A percentile compares a stretch with the other conserved stretches of the same genome.
Conservation (phyloP, 2,888 invertebrate species). For the Volucella bombylans region DNA sequence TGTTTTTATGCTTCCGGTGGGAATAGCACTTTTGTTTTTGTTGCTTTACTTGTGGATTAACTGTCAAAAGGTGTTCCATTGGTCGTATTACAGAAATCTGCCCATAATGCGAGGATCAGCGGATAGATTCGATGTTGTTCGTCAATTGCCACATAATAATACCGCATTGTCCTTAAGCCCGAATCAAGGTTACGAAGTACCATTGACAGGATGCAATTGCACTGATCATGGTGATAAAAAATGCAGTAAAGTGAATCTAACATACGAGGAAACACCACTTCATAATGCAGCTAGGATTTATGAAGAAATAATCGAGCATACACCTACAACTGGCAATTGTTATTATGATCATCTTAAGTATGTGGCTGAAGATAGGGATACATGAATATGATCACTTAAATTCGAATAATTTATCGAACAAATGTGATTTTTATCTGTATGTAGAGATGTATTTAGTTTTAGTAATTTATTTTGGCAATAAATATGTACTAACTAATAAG, state of each 20-base stretch:
- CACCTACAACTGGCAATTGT: slow-evolving; percentile 54
- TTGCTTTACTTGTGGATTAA: slow-evolving; percentile 80
- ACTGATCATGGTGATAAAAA: slow-evolving; percentile 62
- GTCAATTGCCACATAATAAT: slow-evolving; percentile 72
- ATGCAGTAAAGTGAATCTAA: slow-evolving; percentile 77
- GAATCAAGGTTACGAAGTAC: slow-evolving; percentile 79
- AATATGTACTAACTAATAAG: no score
- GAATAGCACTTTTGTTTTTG: slow-evolving; percentile 80
- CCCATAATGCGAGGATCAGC: slow-evolving; percentile 74
- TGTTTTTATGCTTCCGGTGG: slow-evolving; percentile 80
- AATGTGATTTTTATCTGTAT: no score
- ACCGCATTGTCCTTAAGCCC: slow-evolving; percentile 69
- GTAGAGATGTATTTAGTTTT: not conserved
- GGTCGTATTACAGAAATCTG: slow-evolving; percentile 78
- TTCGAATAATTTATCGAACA: no score
- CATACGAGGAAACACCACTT: slow-evolving; percentile 78
- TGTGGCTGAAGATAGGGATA: slow-evolving; percentile 32
- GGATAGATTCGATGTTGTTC: slow-evolving; percentile 80
- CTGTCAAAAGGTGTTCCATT: slow-evolving; percentile 80
- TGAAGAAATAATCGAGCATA: slow-evolving; percentile 78
- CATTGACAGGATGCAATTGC: slow-evolving; percentile 79
- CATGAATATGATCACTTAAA: not conserved
- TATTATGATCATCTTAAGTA: slow-evolving; percentile 75
- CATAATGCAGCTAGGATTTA: slow-evolving; percentile 78
- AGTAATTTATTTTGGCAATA: no score